Base-by-base conservation (phyloP, 2,888 invertebrate genomes). In the Ischnus inquisitorius region DNA sequence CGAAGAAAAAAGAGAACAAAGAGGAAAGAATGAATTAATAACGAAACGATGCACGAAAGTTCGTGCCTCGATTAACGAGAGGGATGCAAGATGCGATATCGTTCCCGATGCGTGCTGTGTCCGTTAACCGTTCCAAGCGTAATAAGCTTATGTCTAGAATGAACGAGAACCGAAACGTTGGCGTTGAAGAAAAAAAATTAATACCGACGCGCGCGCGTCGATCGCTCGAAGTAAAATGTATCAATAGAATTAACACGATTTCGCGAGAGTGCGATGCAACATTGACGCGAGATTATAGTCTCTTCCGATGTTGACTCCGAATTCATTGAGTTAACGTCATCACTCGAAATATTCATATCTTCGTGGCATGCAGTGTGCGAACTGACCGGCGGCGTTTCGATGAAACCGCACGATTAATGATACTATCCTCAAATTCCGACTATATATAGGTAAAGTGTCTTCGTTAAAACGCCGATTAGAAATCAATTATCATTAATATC, bases 271-370 rank as follows among this genome's bases (percentile, higher is more conserved):
- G 34, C 19, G 54, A 19, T 10, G 10, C 12, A 79, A 64, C 51
- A 10, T 28, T 34, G 14, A 22, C 41, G 62, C 48, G 67, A 60
- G 60, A 67, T 78, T 78, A 51, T 48, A 25, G n/a, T 28, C 69
- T 76, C 54, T 77, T 51, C 43, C n/a, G 54, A 51, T 62, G 34
- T 65, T 65, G n/a, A 67, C 72, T 25, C 25, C 19, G 22, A 57
- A 46, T 72, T 51, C 8, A 64, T 25, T 46, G 10, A 57, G 12
- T 51, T 12, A 54, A 14, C 72, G 57, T 76, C 46, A 71, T 76
- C 54, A 28, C 39, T 69, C 19, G 62, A 76, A 81, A 81, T 64
- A 81, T 64, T n/a, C n/a, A 6, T 28, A 64, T 34, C 22, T 54
- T 6, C 19, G 54, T 19, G 54, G 22, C 54, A 19, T 54, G 54